Percentiles rank a stretch among this genome's conserved stretches.
Conservation (phyloP, 2,113 vertebrate species). For the Microcebus lehilahytsara region DNA sequence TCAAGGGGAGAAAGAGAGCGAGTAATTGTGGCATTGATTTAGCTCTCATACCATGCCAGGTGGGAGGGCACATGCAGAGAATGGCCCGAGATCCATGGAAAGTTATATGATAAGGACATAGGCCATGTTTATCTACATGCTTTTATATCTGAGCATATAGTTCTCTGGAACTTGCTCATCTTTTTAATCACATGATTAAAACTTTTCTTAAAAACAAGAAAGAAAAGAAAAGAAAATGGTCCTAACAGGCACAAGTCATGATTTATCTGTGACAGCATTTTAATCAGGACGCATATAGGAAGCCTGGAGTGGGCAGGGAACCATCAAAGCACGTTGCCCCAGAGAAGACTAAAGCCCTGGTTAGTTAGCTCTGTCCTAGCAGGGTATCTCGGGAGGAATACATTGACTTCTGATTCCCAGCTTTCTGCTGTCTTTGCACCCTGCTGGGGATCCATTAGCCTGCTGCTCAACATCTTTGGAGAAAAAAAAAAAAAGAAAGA, state of each 20-base stretch:
- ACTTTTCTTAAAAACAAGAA: conserved; percentile 50
- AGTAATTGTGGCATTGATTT: not conserved
- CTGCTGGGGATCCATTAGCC: conserved; percentile 86
- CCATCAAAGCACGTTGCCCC: conserved; percentile 73
- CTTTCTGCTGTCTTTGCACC: conserved; percentile 82
- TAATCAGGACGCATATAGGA: conserved; percentile 77
- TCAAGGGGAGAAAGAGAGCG: not conserved
- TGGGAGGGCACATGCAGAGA: not conserved
- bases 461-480: conserved; percentile 84
- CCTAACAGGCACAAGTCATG: conserved; percentile 67
- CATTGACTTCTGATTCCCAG: conserved; percentile 84
- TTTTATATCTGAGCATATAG: not conserved
- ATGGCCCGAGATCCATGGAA: not conserved
- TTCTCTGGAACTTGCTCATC: not conserved
- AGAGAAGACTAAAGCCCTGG: conserved; percentile 76
- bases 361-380: conserved; percentile 82
- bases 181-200: conserved; percentile 38
- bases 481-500: conserved; percentile 62
- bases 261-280: conserved; percentile 79
- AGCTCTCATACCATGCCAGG: not conserved
- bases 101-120: not conserved
- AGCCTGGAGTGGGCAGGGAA: conserved; percentile 74
- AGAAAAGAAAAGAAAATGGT: not conserved
- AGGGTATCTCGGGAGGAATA: conserved; percentile 83
- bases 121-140: not conserved